Conservation (phyloP, 2,113 vertebrate genomes). For the Tichodroma muraria region DNA sequence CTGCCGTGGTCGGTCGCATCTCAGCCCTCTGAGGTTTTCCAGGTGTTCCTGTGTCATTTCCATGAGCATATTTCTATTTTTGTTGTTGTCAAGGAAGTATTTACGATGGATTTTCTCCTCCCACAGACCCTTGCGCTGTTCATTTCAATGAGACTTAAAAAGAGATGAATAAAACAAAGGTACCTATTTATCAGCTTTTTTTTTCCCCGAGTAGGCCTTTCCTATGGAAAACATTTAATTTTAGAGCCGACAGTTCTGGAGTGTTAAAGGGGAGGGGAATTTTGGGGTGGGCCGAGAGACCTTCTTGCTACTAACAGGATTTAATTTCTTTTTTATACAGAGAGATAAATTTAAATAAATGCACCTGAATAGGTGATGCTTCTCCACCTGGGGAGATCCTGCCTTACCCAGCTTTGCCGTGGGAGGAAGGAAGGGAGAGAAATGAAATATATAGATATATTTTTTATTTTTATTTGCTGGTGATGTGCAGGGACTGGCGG, state of each 20-base stretch:
- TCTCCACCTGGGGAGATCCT: not conserved
- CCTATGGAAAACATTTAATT: not conserved
- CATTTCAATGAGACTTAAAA: conserved; percentile 45
- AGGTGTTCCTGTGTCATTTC: conserved; percentile 43
- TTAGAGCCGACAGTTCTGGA: not conserved
- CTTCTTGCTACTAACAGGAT: not conserved
- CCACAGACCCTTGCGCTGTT: conserved; percentile 51
- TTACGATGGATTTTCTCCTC: conserved; percentile 5
- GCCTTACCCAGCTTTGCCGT: not conserved
- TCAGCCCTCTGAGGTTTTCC: not conserved
- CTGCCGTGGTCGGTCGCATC: not conserved
- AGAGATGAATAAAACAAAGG: conserved; percentile 60
- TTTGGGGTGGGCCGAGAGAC: not conserved
- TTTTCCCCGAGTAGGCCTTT: not conserved
- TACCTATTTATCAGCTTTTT: conserved; percentile 9
- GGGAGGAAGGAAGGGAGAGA: not conserved
- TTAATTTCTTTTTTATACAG: not conserved
- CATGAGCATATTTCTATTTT: conserved; percentile 46
- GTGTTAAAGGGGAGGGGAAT: not conserved
- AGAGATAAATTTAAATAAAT: not conserved
- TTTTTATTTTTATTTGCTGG: not conserved
- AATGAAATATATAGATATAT: not conserved
- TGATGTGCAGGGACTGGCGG: not conserved
- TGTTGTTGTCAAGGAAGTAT: conserved; percentile 48
- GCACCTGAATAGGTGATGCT: not conserved